phyloP scores from a whole-genome alignment of 2,888 invertebrate genomes.

The Lasioglossum villosulum region DNA sequence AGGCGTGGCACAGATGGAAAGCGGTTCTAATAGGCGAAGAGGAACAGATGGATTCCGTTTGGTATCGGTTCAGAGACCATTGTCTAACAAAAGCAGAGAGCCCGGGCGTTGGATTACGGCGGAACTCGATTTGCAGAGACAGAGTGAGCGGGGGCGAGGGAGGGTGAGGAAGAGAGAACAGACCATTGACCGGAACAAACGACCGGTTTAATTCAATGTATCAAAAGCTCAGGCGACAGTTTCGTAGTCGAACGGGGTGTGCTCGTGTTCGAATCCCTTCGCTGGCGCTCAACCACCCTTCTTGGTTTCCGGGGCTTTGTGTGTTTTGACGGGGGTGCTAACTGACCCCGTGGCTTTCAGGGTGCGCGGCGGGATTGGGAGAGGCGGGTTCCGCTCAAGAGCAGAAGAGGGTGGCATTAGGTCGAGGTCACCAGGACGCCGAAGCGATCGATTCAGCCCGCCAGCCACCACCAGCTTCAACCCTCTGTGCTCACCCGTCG shows the following conservation, averaged over 20 bases:
- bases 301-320: slow-evolving; percentile 55
- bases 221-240: slow-evolving; percentile 26
- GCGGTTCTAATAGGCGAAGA: background rate
- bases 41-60: background rate
- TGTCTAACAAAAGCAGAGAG: background rate
- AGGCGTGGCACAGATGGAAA: background rate
- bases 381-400: slow-evolving; percentile 83
- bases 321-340: slow-evolving; percentile 80
- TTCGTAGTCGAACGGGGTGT: slow-evolving; percentile 3
- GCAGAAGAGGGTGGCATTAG: slow-evolving; percentile 85
- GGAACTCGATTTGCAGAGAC: background rate
- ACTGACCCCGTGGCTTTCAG: slow-evolving; percentile 73
- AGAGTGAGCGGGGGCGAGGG: background rate
- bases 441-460: slow-evolving; percentile 87
- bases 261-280: slow-evolving; percentile 10
- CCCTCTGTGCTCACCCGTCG: slow-evolving; percentile 30
- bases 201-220: slow-evolving; percentile 33
- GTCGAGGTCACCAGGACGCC: slow-evolving; percentile 88
- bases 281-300: background rate
- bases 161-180: background rate
- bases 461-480: slow-evolving; percentile 67
- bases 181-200: slow-evolving; percentile 23
- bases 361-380: slow-evolving; percentile 74
- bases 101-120: slow-evolving; percentile 8
- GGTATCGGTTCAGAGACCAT: background rate